phyloP scores from a whole-genome alignment of 2,113 vertebrate species.

The Terrapene triunguis region DNA sequence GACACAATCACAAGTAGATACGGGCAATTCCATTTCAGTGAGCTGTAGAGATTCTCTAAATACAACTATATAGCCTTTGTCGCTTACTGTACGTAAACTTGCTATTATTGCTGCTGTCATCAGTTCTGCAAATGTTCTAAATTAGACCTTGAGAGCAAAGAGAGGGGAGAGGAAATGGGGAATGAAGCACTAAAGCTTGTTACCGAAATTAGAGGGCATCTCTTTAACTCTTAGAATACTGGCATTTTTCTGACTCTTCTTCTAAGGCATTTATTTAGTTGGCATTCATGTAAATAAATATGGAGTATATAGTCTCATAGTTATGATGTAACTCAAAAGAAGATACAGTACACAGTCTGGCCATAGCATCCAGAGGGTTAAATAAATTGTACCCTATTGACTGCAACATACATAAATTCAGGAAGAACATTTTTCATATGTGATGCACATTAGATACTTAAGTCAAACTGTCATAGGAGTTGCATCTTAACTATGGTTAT shows the following conservation, averaged over 20 bases:
- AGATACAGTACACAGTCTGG: not conserved
- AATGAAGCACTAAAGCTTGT: not conserved
- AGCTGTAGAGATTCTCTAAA: not conserved
- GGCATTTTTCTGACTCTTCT: not conserved
- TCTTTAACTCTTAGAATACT: not conserved
- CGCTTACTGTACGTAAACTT: not conserved
- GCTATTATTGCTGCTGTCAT: not conserved
- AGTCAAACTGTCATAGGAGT: not conserved
- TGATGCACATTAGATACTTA: not conserved
- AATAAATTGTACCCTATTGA: not conserved
- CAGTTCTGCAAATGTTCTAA: not conserved
- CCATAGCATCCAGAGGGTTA: not conserved
- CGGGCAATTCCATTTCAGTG: not conserved
- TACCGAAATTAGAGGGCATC: not conserved
- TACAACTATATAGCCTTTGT: rapidly evolving
- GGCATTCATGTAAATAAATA: not conserved
- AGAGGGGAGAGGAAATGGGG: not conserved
- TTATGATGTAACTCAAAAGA: rapidly evolving
- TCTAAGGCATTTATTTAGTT: not conserved
- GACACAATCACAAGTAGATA: not conserved
- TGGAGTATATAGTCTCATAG: rapidly evolving
- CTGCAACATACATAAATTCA: not conserved
- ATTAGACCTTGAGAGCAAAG: slow-evolving; percentile 28
- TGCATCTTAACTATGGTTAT: rapidly evolving
- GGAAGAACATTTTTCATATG: not conserved